phyloP scores from a whole-genome alignment of 2,797 vertebrate species.

The Rhynchonycteris naso region DNA sequence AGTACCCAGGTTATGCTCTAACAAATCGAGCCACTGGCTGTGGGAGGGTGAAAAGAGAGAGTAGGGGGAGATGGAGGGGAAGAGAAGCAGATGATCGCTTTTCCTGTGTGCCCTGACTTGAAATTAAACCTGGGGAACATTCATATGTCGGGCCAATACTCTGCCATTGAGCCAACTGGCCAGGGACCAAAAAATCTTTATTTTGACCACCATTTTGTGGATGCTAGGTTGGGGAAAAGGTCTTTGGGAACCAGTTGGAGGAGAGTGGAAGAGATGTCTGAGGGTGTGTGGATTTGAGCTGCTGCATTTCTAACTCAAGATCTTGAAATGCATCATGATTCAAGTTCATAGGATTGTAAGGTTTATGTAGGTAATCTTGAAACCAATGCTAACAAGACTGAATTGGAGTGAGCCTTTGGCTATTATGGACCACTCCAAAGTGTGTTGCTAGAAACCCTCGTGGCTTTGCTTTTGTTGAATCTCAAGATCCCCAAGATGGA shows the following conservation, averaged over 20 bases:
- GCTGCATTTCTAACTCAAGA: conserved; percentile 31
- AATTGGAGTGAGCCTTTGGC: conserved; percentile 96
- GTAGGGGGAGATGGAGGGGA: no score
- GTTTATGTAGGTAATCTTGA: conserved; percentile 99
- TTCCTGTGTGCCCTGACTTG: no score
- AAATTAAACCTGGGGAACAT: no score
- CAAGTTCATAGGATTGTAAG: conserved; percentile 97
- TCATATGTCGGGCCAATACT: no score
- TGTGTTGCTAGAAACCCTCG: conserved; percentile 98
- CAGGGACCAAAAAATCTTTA: no score
- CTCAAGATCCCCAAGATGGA: conserved; percentile 98
- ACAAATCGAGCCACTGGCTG: no score
- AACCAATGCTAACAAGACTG: conserved; percentile 98
- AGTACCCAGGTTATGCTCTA: no score
- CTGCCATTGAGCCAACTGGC: no score
- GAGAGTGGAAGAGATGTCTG: background rate
- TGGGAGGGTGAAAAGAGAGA: no score
- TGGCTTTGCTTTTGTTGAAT: conserved; percentile 98
- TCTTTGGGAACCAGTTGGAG: background rate
- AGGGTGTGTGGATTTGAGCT: conserved; percentile 66
- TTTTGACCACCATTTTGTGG: conserved; percentile 87
- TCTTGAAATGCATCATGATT: conserved; percentile 91
- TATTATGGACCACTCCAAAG: conserved; percentile 97
- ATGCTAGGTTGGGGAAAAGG: conserved; percentile 31
- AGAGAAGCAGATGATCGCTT: no score